phyloP scores from a whole-genome alignment of 2,113 vertebrate species.

The Lipotes vexillifer region DNA sequence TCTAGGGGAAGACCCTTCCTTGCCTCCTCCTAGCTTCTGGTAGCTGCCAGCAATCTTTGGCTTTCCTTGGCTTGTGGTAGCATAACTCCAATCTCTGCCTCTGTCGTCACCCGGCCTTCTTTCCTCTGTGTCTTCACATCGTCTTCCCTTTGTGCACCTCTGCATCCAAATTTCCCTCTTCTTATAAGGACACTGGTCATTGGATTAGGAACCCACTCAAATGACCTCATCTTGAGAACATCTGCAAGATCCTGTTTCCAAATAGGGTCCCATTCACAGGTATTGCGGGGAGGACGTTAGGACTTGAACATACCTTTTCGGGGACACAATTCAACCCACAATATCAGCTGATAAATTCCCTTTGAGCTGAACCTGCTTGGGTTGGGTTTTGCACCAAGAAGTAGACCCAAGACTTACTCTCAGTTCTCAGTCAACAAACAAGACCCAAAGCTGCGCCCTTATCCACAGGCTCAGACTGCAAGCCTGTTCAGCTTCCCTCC shows the following conservation, averaged over 20 bases:
- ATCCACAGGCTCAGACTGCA: not conserved
- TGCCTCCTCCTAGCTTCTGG: not conserved
- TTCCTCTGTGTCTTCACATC: not conserved
- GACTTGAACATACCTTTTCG: not conserved
- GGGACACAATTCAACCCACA: not conserved
- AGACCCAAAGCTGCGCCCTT: not conserved
- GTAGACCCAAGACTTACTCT: not conserved
- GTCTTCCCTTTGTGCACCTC: not conserved
- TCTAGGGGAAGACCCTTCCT: not conserved
- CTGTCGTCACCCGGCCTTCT: not conserved
- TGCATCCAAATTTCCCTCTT: not conserved
- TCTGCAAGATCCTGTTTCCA: not conserved
- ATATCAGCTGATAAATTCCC: not conserved
- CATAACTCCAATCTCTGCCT: not conserved
- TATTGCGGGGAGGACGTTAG: not conserved
- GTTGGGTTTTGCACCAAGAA: not conserved
- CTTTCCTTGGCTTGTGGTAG: not conserved
- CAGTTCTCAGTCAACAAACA: not conserved
- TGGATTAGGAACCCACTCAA: not conserved
- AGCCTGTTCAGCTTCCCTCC: not conserved
- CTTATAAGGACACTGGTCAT: not conserved
- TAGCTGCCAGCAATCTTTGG: not conserved
- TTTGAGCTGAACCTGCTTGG: not conserved
- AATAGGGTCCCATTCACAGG: not conserved
- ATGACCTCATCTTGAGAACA: not conserved